Evolutionary conservation across 2,797 vertebrate species (phyloP).

Genomic region (Hafferia zeledoni): DNA sequence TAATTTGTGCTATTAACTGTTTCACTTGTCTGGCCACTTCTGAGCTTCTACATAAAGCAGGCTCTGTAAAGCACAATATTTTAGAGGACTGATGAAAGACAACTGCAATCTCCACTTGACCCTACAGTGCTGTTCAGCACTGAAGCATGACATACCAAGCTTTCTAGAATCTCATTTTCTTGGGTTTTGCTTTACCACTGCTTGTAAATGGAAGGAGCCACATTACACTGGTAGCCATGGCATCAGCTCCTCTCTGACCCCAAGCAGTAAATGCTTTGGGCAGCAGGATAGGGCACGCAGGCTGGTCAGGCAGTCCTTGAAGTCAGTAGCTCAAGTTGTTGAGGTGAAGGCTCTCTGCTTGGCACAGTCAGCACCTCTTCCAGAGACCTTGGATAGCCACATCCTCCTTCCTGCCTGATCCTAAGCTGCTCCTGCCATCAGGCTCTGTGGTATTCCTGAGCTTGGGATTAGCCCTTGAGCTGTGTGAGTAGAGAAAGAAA

Average conservation of each 20-base stretch:
- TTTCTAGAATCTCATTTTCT: neutral
- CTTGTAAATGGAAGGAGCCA: neutral
- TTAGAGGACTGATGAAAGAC: conserved; percentile 38
- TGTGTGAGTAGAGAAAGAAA: neutral
- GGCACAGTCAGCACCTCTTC: neutral
- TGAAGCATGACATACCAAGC: neutral
- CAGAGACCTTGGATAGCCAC: neutral
- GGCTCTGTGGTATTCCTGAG: neutral
- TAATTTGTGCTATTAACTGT: conserved; percentile 61
- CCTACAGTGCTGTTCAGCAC: neutral
- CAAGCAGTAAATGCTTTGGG: neutral
- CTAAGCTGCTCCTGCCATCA: neutral
- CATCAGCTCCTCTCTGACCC: neutral
- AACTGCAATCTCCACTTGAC: conserved; percentile 31
- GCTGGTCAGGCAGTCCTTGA: neutral
- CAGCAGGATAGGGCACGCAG: neutral
- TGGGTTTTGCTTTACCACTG: neutral
- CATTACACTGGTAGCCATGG: neutral
- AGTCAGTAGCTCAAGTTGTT: neutral
- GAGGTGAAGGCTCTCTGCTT: neutral
- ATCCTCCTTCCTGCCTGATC: neutral
- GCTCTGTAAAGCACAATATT: neutral
- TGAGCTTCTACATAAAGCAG: conserved; percentile 15
- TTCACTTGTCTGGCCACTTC: conserved; percentile 57
- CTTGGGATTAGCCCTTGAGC: neutral